Evolutionary conservation across 2,888 invertebrate genomes (phyloP).

Genomic region (Euzophera pinguis): DNA sequence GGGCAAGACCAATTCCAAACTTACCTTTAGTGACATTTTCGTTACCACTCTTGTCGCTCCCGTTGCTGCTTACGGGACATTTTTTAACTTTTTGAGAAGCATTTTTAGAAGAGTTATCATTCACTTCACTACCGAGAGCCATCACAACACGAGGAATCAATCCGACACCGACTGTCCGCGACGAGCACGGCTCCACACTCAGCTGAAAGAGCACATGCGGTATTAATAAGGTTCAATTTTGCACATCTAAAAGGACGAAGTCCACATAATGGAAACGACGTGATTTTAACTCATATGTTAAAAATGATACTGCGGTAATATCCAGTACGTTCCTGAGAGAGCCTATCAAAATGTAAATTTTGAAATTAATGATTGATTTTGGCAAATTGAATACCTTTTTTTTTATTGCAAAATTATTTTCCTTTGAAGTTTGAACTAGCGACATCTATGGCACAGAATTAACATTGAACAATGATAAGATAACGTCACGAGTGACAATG

Average conservation of each 20-base stretch:
- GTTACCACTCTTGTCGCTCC: conserved; percentile 61
- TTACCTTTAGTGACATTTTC: conserved; percentile 74
- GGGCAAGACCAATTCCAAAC: conserved; percentile 60
- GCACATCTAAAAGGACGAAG: conserved; percentile 36
- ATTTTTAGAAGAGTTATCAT: conserved; percentile 73
- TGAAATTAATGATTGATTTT: too few species aligned
- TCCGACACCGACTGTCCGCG: conserved; percentile 72
- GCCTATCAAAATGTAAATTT: too few species aligned
- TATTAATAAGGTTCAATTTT: conserved; percentile 71
- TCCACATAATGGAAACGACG: conserved; percentile 15
- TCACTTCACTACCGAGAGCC: conserved; percentile 81
- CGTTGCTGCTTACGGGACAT: conserved; percentile 61
- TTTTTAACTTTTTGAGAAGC: conserved; percentile 74
- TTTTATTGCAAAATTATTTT: too few species aligned
- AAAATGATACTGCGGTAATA: neutral
- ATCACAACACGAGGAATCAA: conserved; percentile 79
- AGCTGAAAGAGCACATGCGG: conserved; percentile 78
- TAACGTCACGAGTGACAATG: too few species aligned
- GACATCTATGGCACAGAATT: too few species aligned
- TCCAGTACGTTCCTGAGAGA: neutral
- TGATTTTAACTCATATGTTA: neutral
- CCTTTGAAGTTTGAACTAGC: too few species aligned
- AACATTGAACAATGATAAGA: too few species aligned
- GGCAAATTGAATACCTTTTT: too few species aligned
- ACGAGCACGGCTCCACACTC: conserved; percentile 72